Evolutionary conservation across 2,888 invertebrate species (phyloP).

Genomic region (Aspidapion aeneum): DNA sequence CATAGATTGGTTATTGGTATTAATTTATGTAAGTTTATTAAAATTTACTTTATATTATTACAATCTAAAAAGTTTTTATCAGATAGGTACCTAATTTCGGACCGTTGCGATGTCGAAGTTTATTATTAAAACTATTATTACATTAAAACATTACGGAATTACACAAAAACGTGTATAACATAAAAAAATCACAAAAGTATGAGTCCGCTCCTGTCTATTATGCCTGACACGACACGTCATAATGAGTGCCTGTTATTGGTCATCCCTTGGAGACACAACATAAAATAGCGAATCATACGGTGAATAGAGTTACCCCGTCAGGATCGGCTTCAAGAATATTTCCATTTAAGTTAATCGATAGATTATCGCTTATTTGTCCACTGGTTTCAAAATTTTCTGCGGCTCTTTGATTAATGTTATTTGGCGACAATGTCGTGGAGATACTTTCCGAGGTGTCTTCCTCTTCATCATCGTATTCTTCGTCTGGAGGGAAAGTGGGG

Average conservation of each 20-base stretch:
- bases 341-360: neutral
- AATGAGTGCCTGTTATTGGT: neutral
- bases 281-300: slow-evolving; percentile 29
- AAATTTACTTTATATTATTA: no score
- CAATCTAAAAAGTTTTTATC: no score
- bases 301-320: slow-evolving; percentile 31
- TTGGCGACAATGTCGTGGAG: neutral
- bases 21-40: no score
- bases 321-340: neutral
- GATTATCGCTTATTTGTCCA: no score
- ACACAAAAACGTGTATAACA: no score
- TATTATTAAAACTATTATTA: no score
- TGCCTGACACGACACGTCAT: neutral
- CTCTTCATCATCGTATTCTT: slow-evolving; percentile 59
- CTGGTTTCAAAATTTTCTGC: neutral
- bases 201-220: neutral
- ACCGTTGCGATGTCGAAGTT: no score
- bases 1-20: no score
- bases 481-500: slow-evolving; percentile 65
- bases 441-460: slow-evolving; percentile 33
- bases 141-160: no score
- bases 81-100: no score
- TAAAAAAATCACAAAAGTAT: no score
- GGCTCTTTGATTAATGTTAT: slow-evolving; percentile 3
- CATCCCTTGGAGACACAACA: neutral